Evolutionary conservation across 1,140 invertebrate genomes (phyloP), one percentile per base, ranked within the genome.

Genomic region (Neomicropteryx cornuta): DNA sequence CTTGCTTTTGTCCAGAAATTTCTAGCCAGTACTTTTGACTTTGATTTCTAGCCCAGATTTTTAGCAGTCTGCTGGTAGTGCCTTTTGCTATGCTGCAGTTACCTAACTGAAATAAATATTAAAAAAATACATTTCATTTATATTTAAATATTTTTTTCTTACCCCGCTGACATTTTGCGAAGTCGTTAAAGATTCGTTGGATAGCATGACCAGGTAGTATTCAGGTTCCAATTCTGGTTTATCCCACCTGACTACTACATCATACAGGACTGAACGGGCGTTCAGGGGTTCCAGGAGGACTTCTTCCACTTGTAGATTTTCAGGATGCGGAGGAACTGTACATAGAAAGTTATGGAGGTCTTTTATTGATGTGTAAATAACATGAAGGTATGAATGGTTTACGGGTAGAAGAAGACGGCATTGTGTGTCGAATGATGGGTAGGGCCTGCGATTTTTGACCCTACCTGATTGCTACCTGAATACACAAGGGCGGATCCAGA

Each of bases 201-300:
- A 22, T 5, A 43, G 18, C 22, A 42, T 44, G 18, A 48, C 44
- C 8, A 61, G 41, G 36, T 67, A 70, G 45, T 53, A 59, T 39
- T 65, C 53, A 1, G 68, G 67, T 24, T 50, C 13, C 3, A 52
- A 43, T 19, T 40, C 14, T 6, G 66, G 56, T 40, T 49, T 32
- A 3, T 51, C 29, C 68, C 68, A 71, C 3, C 4, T 40, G 0
- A 71, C 18, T 4, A 38, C 33, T 10, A 70, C 38, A 19, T 64
- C 48, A 36, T 50, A 56, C 11, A 39, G 21, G 18, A 36, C 36
- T 27, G 27, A 30, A 8, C 38, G 24, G 4, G 41, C 24, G 5
- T 28, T 22, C 11, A 23, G 28, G 14, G 5, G 36, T 0, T 42
- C 36, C 10, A 41, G 40, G 4, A 57, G 18, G 20, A 46, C 53